Percentiles rank a stretch among this genome's conserved stretches.
These are phyloP conservation scores for Ichneumoninae sp. DNA, from an alignment of 2,888 invertebrate genomes.

Conservation along the genomic window DNA sequence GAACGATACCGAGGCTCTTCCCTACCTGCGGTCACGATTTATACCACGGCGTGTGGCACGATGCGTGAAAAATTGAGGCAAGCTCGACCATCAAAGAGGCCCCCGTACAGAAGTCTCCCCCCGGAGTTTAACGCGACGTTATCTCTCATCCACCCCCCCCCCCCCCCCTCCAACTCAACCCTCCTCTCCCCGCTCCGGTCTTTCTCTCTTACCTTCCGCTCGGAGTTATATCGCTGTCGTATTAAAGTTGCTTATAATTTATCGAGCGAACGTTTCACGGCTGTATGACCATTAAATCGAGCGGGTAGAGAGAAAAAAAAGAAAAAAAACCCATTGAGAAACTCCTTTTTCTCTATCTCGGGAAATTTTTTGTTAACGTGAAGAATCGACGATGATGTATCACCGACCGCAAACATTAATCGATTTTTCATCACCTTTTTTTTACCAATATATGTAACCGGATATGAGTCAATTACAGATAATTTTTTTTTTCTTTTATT, in stretches of 20 bases:
- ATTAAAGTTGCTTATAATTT: slow-evolving; percentile 58
- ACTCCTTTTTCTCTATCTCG: slow-evolving; percentile 12
- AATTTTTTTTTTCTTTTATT: background rate
- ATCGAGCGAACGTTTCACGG: slow-evolving; percentile 47
- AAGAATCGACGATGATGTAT: slow-evolving; percentile 31
- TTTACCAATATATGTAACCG: background rate
- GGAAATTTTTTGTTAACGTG: slow-evolving; percentile 11
- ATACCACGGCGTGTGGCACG: background rate
- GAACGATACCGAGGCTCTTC: background rate
- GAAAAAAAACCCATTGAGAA: background rate
- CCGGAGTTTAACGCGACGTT: slow-evolving; percentile 11
- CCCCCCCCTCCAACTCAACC: background rate
- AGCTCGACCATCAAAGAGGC: slow-evolving; percentile 1
- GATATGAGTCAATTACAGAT: background rate
- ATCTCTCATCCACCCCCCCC: slow-evolving; percentile 27
- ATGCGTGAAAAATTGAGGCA: slow-evolving; percentile 14
- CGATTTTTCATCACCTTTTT: slow-evolving; percentile 1
- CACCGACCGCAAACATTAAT: background rate
- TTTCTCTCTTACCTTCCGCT: background rate
- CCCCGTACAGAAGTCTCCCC: background rate
- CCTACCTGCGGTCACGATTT: background rate
- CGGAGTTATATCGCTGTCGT: slow-evolving; percentile 52
- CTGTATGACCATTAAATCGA: slow-evolving; percentile 47
- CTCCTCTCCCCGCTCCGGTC: background rate
- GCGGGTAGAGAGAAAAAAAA: slow-evolving; percentile 18